Evolutionary conservation across 2,113 vertebrate genomes (phyloP), one percentile per base, ranked within the genome.

Genomic region (Engraulis encrasicolus): DNA sequence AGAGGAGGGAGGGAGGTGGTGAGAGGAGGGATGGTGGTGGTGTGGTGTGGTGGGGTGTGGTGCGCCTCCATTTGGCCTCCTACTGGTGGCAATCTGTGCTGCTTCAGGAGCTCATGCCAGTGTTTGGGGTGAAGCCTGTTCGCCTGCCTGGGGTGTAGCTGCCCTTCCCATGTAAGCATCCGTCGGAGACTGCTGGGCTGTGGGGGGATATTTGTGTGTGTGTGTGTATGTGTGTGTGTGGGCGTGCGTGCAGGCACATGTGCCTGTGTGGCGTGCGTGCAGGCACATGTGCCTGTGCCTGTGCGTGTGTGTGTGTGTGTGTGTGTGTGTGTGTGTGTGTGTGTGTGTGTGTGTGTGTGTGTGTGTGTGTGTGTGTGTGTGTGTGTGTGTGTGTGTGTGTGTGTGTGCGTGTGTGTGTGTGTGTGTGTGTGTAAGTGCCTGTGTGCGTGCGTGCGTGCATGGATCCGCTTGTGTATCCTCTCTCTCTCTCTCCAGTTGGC

Each of bases 401-500:
- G n/a, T n/a, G n/a, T n/a, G n/a, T n/a, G n/a, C n/a, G n/a, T n/a
- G n/a, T n/a, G n/a, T n/a, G n/a, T n/a, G n/a, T n/a, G 61, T n/a
- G 23, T 20, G 23, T n/a, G 23, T n/a, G 23, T 45, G 40, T 45
- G 40, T 45, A 9, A 5, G 40, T 45, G 40, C 9, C 4, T n/a
- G 40, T 45, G 40, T 45, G 40, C 9, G 61, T n/a, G 23, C 9
- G 23, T 45, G 23, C 31, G 31, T 27, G 23, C 23, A 27, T 71
- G n/a, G n/a, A n/a, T n/a, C n/a, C n/a, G n/a, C n/a, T n/a, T n/a
- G n/a, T n/a, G n/a, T n/a, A n/a, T n/a, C n/a, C n/a, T n/a, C n/a
- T n/a, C n/a, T n/a, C n/a, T n/a, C n/a, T n/a, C n/a, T n/a, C n/a
- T 71, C 61, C 23, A 71, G 61, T 71, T 71, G 61, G 61, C 61